phyloP scores from a whole-genome alignment of 2,113 vertebrate genomes.

The Canis aureus region DNA sequence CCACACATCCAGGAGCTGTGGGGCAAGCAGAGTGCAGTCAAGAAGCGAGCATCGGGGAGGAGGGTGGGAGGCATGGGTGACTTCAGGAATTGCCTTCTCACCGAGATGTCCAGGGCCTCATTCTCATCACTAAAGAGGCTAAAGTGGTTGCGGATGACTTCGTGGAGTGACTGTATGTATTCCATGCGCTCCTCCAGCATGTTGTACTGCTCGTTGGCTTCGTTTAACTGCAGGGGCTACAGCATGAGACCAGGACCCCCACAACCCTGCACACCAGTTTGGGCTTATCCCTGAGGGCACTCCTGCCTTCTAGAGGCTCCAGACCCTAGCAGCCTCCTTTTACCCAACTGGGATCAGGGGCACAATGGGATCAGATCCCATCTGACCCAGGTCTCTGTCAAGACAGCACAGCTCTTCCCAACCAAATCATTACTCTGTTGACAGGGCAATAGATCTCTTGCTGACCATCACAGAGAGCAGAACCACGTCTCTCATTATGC shows the following conservation, averaged over 20 bases:
- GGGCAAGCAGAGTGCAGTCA: not conserved
- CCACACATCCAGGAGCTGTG: constrained; percentile 89
- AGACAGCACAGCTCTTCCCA: not conserved
- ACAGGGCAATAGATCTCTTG: not conserved
- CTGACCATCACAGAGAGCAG: not conserved
- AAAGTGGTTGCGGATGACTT: constrained; percentile 82
- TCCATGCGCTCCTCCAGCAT: constrained; percentile 85
- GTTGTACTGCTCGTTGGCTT: constrained; percentile 79
- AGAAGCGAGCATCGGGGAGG: not conserved
- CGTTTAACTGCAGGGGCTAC: constrained; percentile 84
- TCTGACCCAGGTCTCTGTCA: not conserved
- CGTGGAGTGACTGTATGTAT: constrained; percentile 86
- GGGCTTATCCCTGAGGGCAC: not conserved
- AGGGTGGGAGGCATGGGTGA: not conserved
- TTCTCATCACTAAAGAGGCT: constrained; percentile 81
- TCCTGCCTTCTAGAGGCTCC: not conserved
- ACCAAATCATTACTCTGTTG: not conserved
- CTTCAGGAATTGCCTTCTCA: constrained; percentile 70
- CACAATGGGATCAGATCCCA: not conserved
- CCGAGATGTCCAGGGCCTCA: constrained; percentile 85
- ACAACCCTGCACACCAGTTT: not conserved
- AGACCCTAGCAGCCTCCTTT: not conserved
- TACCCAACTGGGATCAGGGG: not conserved
- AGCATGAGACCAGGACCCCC: constrained; percentile 29
- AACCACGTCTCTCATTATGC: not conserved